Conservation (phyloP, 2,797 vertebrate genomes). For the Cryptoblepharus egeriae region DNA sequence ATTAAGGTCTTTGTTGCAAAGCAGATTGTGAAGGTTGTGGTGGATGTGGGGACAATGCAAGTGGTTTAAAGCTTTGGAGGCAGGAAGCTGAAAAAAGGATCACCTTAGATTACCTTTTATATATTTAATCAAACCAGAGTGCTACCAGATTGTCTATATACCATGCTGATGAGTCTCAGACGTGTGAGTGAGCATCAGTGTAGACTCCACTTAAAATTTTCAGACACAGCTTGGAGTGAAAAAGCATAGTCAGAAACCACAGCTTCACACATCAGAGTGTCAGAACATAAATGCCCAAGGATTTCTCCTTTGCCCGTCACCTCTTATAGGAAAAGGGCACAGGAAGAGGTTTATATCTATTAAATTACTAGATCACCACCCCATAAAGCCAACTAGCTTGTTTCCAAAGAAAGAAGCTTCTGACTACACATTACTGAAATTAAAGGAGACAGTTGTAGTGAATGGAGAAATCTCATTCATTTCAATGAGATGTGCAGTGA, state of each 20-base stretch:
- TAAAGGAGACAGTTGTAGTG: too few relatives aligned
- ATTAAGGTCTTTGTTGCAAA: constrained; percentile 43
- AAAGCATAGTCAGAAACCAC: background rate
- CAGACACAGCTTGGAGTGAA: background rate
- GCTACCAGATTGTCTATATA: background rate
- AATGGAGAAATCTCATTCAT: too few relatives aligned
- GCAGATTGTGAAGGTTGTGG: accelerated
- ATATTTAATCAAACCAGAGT: constrained; percentile 7
- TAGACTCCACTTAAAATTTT: background rate
- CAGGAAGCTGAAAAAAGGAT: constrained; percentile 24
- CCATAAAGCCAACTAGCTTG: background rate
- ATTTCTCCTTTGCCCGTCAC: background rate
- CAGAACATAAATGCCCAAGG: background rate
- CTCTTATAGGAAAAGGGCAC: background rate
- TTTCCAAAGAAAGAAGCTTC: too few relatives aligned
- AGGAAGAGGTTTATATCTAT: background rate
- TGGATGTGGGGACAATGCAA: constrained; percentile 10
- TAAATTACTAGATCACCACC: background rate
- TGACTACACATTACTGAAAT: too few relatives aligned
- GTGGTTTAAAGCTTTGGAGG: constrained; percentile 46
- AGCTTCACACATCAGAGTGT: too few relatives aligned
- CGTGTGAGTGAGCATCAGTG: background rate
- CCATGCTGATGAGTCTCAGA: background rate
- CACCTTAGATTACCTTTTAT: constrained; percentile 49
- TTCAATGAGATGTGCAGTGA: too few relatives aligned